These are phyloP conservation scores for Ammodytes marinus DNA, from an alignment of 2,113 vertebrate genomes.

Conservation along the genomic window DNA sequence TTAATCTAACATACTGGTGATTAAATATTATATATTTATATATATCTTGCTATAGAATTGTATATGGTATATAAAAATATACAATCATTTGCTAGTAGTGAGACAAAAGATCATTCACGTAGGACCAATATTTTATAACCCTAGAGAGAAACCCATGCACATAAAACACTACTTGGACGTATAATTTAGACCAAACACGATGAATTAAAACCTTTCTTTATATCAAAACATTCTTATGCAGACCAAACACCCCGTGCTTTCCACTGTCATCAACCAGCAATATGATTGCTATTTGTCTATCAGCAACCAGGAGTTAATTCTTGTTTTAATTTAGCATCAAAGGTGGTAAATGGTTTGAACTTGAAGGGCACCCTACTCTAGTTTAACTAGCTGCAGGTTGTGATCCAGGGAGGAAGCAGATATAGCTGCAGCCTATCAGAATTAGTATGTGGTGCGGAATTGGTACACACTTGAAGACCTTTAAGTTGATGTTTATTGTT, in stretches of 20 bases:
- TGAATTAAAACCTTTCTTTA: slow-evolving; percentile 39
- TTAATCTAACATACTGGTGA: slow-evolving; percentile 75
- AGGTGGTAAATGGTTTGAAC: neutral
- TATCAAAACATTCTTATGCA: slow-evolving; percentile 11
- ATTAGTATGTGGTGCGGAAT: neutral
- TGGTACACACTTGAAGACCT: neutral
- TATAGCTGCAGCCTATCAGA: slow-evolving; percentile 24
- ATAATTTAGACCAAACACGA: slow-evolving; percentile 41
- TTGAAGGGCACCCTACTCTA: slow-evolving; percentile 19
- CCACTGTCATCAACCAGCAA: slow-evolving; percentile 26
- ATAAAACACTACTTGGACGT: slow-evolving; percentile 58
- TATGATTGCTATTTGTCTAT: slow-evolving; percentile 60
- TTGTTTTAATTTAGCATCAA: neutral
- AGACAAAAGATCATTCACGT: slow-evolving; percentile 72
- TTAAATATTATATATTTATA: slow-evolving; percentile 78
- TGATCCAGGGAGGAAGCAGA: neutral
- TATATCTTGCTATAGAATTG: slow-evolving; percentile 66
- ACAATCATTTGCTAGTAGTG: slow-evolving; percentile 83
- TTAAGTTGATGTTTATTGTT: neutral
- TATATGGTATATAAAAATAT: slow-evolving; percentile 84
- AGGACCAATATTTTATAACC: slow-evolving; percentile 68
- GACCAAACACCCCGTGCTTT: slow-evolving; percentile 22
- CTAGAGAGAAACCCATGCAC: slow-evolving; percentile 68
- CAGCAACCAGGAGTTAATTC: neutral
- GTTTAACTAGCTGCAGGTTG: slow-evolving; percentile 7